Evolutionary conservation across 2,888 invertebrate species (phyloP), one percentile per base, ranked within the genome.

Genomic region (Balanococcus diminutus): DNA sequence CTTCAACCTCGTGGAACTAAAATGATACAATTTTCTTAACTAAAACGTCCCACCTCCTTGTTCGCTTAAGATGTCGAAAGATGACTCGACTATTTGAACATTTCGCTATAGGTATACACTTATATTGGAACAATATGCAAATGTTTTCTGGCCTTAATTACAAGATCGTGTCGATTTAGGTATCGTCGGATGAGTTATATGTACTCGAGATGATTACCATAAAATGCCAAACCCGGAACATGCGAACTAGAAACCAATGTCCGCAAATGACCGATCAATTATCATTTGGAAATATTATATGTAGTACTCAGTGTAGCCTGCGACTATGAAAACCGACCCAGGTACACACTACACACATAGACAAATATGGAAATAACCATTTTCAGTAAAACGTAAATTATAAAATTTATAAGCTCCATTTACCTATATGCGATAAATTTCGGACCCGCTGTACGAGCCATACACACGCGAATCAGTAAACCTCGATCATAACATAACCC

Each of bases 241-340:
- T 25, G 22, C 25, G 61, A 72, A 72, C 72, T 32, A 72, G 32
- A 46, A 46, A 46, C 46, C 46, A 46, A 46, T 72, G 72, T 72
- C 72, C 72, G 72, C 72, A 72, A 72, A 72, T 31, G 31, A 72
- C 72, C 72, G 31, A 72, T 72, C 72, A 72, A 72, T 72, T 72
- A 31, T 72, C 72, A 72, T 72, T 72, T 72, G 72, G 32, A 72
- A 72, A 72, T 72, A 72, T 72, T 72, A 31, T 14, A 61, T n/a
- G n/a, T n/a, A n/a, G n/a, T n/a, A n/a, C n/a, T n/a, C n/a, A 14
- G 46, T 46, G 46, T 46, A 46, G 5, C n/a, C n/a, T n/a, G n/a
- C 22, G 25, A 61, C 72, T 22, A 72, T 28, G 72, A 25, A 46
- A 46, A 46, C 46, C 46, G 14, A 46, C 4, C 4, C 36, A 36